Conservation (phyloP, 1,140 invertebrate species). For the Heliothis subflexa region DNA sequence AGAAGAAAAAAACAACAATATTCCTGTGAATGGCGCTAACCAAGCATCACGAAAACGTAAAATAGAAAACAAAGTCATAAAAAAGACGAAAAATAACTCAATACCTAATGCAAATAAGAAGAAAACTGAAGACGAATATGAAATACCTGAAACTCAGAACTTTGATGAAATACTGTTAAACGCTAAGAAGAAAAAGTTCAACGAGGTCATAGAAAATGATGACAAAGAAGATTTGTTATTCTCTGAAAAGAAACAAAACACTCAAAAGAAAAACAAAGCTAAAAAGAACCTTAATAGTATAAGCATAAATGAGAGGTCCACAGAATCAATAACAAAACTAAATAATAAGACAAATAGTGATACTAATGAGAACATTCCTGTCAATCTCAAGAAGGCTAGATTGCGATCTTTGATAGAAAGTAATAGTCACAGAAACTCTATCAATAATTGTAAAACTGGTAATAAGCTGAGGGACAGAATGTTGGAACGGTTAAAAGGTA, state of each 20-base stretch:
- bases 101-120: constrained; percentile 36
- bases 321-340: constrained; percentile 36
- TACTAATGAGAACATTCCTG: constrained; percentile 15
- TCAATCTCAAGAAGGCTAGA: constrained; percentile 60
- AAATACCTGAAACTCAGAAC: constrained; percentile 36
- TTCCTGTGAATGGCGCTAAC: background rate
- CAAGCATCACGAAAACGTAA: constrained; percentile 1
- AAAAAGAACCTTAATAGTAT: constrained; percentile 30
- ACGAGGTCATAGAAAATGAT: constrained; percentile 63
- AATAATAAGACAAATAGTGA: constrained; percentile 41
- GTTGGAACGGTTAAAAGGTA: constrained; percentile 83
- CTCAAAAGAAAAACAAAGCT: constrained; percentile 32
- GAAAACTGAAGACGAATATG: background rate
- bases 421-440: constrained; percentile 61
- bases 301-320: constrained; percentile 38
- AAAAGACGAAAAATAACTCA: constrained; percentile 41
- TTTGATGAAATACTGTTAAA: constrained; percentile 69
- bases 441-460: constrained; percentile 59
- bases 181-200: constrained; percentile 68
- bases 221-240: constrained; percentile 66
- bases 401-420: constrained; percentile 61
- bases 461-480: constrained; percentile 78
- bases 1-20: constrained; percentile 27
- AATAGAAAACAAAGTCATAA: constrained; percentile 25
- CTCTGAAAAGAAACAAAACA: constrained; percentile 47